A percentile compares a stretch with the other conserved stretches of the same genome.
These are phyloP conservation scores for Leuctra nigra DNA, from an alignment of 2,888 invertebrate genomes.

Conservation along the genomic window DNA sequence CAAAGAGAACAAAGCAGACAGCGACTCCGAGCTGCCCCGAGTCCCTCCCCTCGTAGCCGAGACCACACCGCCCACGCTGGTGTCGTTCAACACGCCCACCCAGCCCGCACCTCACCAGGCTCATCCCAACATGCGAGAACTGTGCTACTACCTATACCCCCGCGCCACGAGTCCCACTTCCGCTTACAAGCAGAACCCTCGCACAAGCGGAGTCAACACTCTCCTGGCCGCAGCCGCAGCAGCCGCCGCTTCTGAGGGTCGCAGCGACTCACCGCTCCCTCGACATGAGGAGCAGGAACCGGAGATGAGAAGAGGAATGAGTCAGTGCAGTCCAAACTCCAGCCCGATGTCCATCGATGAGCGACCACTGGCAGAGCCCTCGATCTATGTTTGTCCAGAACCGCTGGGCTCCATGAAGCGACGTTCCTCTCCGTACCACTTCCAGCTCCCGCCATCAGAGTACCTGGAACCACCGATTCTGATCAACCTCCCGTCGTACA, in stretches of 20 bases:
- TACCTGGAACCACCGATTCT: constrained; percentile 26
- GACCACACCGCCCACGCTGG: constrained; percentile 20
- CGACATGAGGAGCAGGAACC: constrained; percentile 21
- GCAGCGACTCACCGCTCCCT: constrained; percentile 29
- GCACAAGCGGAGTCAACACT: constrained; percentile 36
- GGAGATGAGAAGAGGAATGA: constrained; percentile 19
- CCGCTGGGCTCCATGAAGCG: constrained; percentile 31
- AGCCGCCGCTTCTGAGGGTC: constrained; percentile 38
- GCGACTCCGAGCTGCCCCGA: constrained; percentile 37
- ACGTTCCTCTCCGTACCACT: constrained; percentile 24
- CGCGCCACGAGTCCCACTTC: constrained; percentile 16
- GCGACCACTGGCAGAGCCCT: constrained; percentile 29
- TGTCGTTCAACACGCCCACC: constrained; percentile 16
- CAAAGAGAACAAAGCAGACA: constrained; percentile 42
- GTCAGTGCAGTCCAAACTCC: not conserved
- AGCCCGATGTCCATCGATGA: constrained; percentile 1
- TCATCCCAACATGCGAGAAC: constrained; percentile 35
- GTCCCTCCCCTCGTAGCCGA: constrained; percentile 35
- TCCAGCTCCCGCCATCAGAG: constrained; percentile 29
- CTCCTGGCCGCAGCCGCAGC: constrained; percentile 45
- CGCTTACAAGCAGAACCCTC: not conserved
- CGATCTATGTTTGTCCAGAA: constrained; percentile 34
- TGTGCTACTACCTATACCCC: constrained; percentile 40
- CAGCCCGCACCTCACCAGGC: constrained; percentile 23
- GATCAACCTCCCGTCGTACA: constrained; percentile 20